A percentile compares a stretch with the other conserved stretches of the same genome.
phyloP scores from a whole-genome alignment of 92 coral and sea anemone genomes.

The Porites rus region DNA sequence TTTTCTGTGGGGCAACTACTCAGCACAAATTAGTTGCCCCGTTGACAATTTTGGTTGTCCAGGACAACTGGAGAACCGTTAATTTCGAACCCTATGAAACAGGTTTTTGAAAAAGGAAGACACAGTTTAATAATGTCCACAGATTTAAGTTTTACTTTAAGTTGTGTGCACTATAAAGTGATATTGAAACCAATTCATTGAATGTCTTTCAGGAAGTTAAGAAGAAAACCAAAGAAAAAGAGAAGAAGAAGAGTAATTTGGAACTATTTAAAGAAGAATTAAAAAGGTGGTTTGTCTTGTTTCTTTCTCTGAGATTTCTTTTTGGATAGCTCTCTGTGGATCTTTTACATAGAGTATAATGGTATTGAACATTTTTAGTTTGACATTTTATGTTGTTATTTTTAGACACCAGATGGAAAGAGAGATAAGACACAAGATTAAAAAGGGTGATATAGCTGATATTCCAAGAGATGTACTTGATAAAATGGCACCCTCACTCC shows the following conservation, averaged over 20 bases:
- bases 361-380: not conserved
- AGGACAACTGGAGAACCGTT: too few species aligned
- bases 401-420: slow-evolving; percentile 94
- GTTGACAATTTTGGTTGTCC: too few species aligned
- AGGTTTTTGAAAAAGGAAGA: too few species aligned
- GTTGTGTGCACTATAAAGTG: not conserved
- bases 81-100: too few species aligned
- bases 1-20: too few species aligned
- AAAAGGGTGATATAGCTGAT: slow-evolving; percentile 88
- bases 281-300: slow-evolving; percentile 56
- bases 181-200: not conserved
- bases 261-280: slow-evolving; percentile 98
- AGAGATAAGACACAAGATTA: slow-evolving; percentile 91
- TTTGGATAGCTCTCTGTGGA: not conserved
- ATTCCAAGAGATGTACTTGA: slow-evolving; percentile 85
- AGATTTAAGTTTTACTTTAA: too few species aligned
- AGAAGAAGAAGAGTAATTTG: slow-evolving; percentile 98
- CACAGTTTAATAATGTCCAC: too few species aligned
- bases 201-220: slow-evolving; percentile 70
- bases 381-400: not conserved
- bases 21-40: too few species aligned
- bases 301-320: not conserved
- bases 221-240: slow-evolving; percentile 92
- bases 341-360: too few species aligned
- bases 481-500: slow-evolving; percentile 70